Evolutionary conservation across 2,888 invertebrate genomes (phyloP), one percentile per base, ranked within the genome.

Genomic region (Limenitis camilla): DNA sequence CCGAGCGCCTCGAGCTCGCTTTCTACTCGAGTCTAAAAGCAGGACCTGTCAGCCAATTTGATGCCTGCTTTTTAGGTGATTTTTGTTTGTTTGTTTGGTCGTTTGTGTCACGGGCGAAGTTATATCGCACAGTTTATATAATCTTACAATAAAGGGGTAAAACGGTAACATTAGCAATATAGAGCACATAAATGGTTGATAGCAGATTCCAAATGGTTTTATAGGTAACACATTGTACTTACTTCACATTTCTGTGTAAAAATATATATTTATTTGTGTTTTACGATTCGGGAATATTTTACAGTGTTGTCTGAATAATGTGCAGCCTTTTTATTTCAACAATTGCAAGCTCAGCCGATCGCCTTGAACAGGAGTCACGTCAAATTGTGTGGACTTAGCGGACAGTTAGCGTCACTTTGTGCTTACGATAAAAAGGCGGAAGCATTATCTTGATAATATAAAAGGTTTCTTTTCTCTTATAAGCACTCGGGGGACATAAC

Each of bases 1-100:
- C 59, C 87, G 74, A 53, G 66, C 67, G 41, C 85, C 83, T 52
- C 80, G 77, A 68, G 72, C 67, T 61, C 85, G 72, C 58, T 86
- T 86, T 69, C 82, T 86, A 86, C 83, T 84, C 74, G 85, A 78
- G 72, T 87, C 87, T 84, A 87, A 86, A 72, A 87, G 78, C 79
- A 87, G 85, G 78, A 87, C 87, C 86, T 86, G 87, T 78, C 69
- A 81, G 79, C 84, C 85, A 87, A 86, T 83, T 69, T 38, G 50
- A 33, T 48, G 40, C 48, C 55, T 62, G 65, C 45, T 45, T 45
- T 45, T 45, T 45, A 69, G 53, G 35, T 41, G 35, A 45, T 29
- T 45, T 50, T 40, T 35, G 38, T 39, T 44, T 33, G 19, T 19
- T 45, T 44, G 29, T 35, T 30, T 30, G 11, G 29, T 40, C 11